phyloP scores from a whole-genome alignment of 2,797 vertebrate species.

The Gymnothorax reevesii region DNA sequence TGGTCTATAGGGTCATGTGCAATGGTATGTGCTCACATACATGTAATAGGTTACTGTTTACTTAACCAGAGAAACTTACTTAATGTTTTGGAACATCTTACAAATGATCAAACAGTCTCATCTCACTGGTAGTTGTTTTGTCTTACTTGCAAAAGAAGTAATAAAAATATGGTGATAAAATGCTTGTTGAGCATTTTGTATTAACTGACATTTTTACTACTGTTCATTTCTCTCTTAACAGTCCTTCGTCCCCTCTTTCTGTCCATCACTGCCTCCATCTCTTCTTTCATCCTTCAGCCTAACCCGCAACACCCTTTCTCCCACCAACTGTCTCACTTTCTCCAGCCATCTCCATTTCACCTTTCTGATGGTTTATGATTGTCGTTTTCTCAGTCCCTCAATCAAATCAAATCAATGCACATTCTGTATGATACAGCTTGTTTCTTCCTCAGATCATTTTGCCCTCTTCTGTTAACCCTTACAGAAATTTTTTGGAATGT shows the following conservation, averaged over 20 bases:
- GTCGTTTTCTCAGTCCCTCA: background rate
- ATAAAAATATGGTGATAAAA: too few relatives aligned
- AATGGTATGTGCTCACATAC: too few relatives aligned
- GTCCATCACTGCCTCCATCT: background rate
- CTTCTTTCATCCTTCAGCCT: background rate
- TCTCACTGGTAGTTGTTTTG: too few relatives aligned
- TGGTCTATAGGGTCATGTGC: too few relatives aligned
- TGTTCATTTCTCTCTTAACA: background rate
- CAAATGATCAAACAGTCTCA: too few relatives aligned
- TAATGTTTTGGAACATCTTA: too few relatives aligned
- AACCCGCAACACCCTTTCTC: background rate
- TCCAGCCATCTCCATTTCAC: background rate
- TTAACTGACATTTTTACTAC: too few relatives aligned
- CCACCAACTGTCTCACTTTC: background rate
- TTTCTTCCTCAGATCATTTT: background rate
- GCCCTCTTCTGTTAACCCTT: background rate
- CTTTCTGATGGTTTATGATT: constrained; percentile 11
- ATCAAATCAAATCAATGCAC: background rate
- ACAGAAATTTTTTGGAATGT: too few relatives aligned
- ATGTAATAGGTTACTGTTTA: too few relatives aligned
- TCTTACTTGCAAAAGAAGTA: too few relatives aligned
- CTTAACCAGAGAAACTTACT: too few relatives aligned
- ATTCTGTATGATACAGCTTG: background rate
- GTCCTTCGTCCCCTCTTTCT: background rate
- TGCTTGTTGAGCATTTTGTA: too few relatives aligned